These are phyloP conservation scores for Acrocephalus kingi DNA, from an alignment of 2,113 vertebrate species.

Conservation along the genomic window DNA sequence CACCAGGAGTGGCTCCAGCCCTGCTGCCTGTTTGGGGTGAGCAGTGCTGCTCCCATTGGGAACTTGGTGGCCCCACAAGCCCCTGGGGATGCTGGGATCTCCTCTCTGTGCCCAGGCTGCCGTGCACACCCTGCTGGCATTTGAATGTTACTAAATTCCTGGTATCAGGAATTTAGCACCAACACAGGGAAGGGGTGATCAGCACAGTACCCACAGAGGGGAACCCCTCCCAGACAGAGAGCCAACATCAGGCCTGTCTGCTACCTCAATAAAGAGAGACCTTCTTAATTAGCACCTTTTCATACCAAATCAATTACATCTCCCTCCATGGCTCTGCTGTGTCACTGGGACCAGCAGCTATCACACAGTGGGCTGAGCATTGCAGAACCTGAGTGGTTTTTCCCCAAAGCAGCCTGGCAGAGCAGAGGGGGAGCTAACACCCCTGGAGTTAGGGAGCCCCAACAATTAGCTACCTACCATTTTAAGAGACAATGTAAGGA, in stretches of 20 bases:
- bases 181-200: not conserved
- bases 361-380: not conserved
- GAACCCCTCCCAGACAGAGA: not conserved
- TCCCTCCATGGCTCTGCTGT: not conserved
- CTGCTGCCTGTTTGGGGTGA: not conserved
- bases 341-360: not conserved
- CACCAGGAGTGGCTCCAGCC: not conserved
- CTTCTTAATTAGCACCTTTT: not conserved
- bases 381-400: not conserved
- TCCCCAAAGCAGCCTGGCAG: not conserved
- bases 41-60: not conserved
- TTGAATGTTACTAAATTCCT: not conserved
- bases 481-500: not conserved
- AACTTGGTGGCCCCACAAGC: fast-evolving
- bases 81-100: not conserved
- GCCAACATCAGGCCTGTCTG: not conserved
- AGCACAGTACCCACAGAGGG: fast-evolving
- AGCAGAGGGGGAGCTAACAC: not conserved
- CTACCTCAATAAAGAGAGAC: not conserved
- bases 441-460: not conserved
- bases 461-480: not conserved
- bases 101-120: not conserved
- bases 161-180: not conserved
- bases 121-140: not conserved
- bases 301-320: not conserved